Base-by-base conservation (phyloP, 1,140 invertebrate species). In the Kradibia gibbosae region DNA sequence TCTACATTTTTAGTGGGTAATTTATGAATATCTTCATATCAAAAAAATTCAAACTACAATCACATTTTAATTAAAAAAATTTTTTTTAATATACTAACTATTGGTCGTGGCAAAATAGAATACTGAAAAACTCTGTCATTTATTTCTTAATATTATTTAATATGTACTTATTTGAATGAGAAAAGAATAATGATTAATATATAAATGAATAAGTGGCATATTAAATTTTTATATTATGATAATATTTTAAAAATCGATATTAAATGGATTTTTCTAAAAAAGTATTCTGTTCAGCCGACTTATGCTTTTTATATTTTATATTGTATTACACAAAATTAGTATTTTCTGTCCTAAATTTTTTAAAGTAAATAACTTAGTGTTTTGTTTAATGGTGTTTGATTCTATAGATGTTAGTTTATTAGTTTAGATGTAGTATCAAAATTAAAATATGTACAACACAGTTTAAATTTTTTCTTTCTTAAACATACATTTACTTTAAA, bases 381-480 rank as follows among this genome's bases (percentile, higher is more conserved):
- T 42, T 31, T 20, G 62, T 79, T 71, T 57, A 79, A 73, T 60
- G 53, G n/a, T 62, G 50, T 80, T 73, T 50, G 0, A 77, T 17
- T 60, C 22, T 80, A 25, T 80, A 42, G 4, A 67, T 72, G 17
- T 62, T 34, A 48, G 73, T 75, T 75, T 34, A 25, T 57, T 74
- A 74, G 72, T 74, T 74, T 55, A 74, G 20, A 28, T 57, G 60
- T 75, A 42, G 73, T 74, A 74, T 45, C 4, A 10, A 48, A 53
- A n/a, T 77, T 48, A 13, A n/a, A 77, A 42, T 48, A 36, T 25
- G 34, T 48, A n/a, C 45, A 50, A 36, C 13, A 67, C 45, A 31
- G 75, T 45, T 50, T 78, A 39, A 71, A n/a, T 55, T 78, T 70
- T 78, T 78, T 25, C 28, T 78, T 65, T 67, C 34, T 62, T n/a